Evolutionary conservation across 2,113 vertebrate genomes (phyloP).

Genomic region (Pseudorectes ferrugineus): DNA sequence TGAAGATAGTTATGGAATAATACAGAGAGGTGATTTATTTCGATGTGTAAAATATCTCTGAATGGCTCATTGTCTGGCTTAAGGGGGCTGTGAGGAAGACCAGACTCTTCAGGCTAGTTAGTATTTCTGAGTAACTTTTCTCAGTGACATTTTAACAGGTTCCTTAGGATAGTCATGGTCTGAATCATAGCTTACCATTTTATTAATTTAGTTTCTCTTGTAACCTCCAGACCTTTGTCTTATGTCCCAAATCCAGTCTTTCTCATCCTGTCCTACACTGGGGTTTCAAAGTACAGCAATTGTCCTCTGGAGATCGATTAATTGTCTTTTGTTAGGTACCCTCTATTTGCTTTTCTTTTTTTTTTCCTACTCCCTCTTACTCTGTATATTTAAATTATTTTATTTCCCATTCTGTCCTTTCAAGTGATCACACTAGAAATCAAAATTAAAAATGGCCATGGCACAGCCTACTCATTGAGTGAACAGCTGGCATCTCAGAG

Average conservation of each 20-base stretch:
- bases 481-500: neutral
- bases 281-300: neutral
- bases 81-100: neutral
- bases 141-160: neutral
- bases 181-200: neutral
- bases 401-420: neutral
- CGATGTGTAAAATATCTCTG: neutral
- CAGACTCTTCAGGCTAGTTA: neutral
- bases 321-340: neutral
- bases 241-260: neutral
- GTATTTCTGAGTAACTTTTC: neutral
- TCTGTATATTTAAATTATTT: neutral
- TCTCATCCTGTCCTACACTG: neutral
- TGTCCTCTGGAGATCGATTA: neutral
- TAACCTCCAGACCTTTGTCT: neutral
- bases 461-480: neutral
- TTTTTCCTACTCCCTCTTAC: neutral
- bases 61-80: neutral
- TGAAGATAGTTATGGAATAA: neutral
- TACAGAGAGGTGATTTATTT: neutral
- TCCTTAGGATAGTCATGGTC: neutral
- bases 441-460: neutral
- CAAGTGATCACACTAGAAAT: neutral
- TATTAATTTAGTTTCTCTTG: neutral
- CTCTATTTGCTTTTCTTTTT: neutral